These are phyloP conservation scores for Caenorhabditis tropicalis DNA, from an alignment of 1,140 invertebrate species.

Conservation along the genomic window DNA sequence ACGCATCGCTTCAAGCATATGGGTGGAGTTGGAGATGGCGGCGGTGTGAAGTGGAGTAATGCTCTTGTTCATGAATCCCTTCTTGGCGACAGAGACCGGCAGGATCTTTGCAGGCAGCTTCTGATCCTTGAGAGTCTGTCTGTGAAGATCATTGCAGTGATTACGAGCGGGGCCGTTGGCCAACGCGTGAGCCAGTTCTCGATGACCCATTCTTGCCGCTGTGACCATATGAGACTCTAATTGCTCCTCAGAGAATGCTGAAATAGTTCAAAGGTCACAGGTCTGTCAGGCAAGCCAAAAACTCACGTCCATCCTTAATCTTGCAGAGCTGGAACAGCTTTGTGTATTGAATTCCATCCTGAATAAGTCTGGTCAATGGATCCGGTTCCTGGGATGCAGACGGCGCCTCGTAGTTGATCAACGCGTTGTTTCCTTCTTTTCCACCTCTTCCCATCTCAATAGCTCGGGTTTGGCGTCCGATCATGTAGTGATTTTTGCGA, in stretches of 20 bases:
- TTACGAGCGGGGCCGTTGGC: constrained; percentile 58
- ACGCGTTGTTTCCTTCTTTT: constrained; percentile 75
- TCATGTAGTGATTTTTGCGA: constrained; percentile 72
- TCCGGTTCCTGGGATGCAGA: neutral
- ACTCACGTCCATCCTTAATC: constrained; percentile 18
- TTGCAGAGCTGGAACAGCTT: constrained; percentile 22
- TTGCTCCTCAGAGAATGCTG: constrained; percentile 21
- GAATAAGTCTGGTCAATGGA: neutral
- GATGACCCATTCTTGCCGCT: constrained; percentile 73
- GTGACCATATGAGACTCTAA: constrained; percentile 59
- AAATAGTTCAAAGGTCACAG: too few species aligned
- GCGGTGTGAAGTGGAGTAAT: constrained; percentile 76
- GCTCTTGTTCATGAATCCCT: constrained; percentile 69
- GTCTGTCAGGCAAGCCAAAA: too few species aligned
- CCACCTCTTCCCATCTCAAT: constrained; percentile 73
- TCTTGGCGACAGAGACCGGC: constrained; percentile 73
- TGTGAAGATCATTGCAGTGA: constrained; percentile 45
- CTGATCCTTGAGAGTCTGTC: constrained; percentile 31
- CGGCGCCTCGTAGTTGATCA: constrained; percentile 71
- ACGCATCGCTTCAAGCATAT: constrained; percentile 72
- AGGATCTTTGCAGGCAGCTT: constrained; percentile 69
- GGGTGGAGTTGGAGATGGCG: constrained; percentile 72
- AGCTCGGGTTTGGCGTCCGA: constrained; percentile 71
- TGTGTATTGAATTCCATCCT: constrained; percentile 1
- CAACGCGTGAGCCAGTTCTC: constrained; percentile 73